A percentile compares a stretch with the other conserved stretches of the same genome.
Evolutionary conservation across 2,113 vertebrate species (phyloP).

Genomic region (Neolamprologus modestus): DNA sequence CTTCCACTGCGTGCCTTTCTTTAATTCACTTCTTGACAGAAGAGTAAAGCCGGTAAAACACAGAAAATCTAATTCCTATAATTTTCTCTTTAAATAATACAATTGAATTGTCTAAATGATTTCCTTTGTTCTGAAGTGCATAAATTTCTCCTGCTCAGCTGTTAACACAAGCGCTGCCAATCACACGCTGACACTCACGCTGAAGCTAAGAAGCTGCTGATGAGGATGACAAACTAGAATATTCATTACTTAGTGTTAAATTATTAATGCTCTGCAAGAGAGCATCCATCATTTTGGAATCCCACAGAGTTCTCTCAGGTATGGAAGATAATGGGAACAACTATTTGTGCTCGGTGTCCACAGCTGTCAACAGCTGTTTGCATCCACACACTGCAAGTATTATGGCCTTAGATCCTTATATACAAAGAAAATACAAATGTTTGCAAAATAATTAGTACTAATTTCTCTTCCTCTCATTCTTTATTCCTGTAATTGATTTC

Average conservation of each 20-base stretch:
- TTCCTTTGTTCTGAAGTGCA: not conserved
- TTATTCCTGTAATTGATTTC: not conserved
- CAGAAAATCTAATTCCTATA: not conserved
- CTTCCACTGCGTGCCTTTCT: not conserved
- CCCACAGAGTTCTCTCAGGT: not conserved
- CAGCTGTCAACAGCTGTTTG: not conserved
- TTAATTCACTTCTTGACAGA: not conserved
- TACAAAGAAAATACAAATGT: not conserved
- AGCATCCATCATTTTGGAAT: not conserved
- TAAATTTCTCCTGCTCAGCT: not conserved
- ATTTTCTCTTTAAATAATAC: not conserved
- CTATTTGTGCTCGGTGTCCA: not conserved
- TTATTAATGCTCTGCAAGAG: not conserved
- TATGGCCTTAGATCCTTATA: not conserved
- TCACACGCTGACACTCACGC: not conserved
- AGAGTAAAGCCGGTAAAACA: not conserved
- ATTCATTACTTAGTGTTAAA: not conserved
- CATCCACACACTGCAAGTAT: not conserved
- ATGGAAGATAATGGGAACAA: not conserved
- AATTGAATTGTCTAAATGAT: not conserved
- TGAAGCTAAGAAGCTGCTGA: not conserved
- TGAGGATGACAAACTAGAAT: not conserved
- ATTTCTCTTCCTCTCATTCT: not conserved
- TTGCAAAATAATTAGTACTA: not conserved
- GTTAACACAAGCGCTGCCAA: not conserved